Percentiles rank a stretch among this genome's conserved stretches.
phyloP scores from a whole-genome alignment of 2,113 vertebrate species.

The Stegostoma tigrinum region DNA sequence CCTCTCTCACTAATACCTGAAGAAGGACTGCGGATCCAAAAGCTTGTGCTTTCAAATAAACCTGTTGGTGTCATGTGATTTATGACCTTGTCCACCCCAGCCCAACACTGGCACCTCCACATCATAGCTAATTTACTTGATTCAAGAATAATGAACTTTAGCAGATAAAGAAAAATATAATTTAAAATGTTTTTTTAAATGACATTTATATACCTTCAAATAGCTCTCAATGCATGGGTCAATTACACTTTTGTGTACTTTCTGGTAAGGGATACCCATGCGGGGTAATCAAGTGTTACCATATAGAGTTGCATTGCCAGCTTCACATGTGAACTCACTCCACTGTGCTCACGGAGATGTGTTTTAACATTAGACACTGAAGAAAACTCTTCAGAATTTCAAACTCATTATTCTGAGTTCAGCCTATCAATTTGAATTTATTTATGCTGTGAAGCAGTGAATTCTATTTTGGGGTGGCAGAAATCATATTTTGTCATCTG shows the following conservation, averaged over 20 bases:
- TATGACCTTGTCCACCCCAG: too few species aligned
- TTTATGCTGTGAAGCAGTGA: not conserved
- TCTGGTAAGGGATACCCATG: not conserved
- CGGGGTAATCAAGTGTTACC: not conserved
- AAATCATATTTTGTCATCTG: not conserved
- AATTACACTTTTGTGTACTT: not conserved
- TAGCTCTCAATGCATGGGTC: not conserved
- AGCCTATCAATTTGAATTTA: not conserved
- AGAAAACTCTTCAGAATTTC: not conserved
- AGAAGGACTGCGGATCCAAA: too few species aligned
- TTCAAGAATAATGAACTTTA: not conserved
- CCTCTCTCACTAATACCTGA: too few species aligned
- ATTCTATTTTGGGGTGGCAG: too few species aligned
- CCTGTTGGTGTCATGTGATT: too few species aligned
- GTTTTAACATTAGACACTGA: not conserved
- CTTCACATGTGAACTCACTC: not conserved
- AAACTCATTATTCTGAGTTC: not conserved
- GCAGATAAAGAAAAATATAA: not conserved
- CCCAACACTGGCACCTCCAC: too few species aligned
- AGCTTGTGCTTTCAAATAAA: too few species aligned
- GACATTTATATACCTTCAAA: not conserved
- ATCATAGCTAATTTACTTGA: not conserved
- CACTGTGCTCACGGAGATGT: not conserved
- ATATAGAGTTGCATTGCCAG: not conserved
- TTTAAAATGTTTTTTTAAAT: not conserved